Evolutionary conservation across 2,888 invertebrate genomes (phyloP).

Genomic region (Stenolophus ochropezus): DNA sequence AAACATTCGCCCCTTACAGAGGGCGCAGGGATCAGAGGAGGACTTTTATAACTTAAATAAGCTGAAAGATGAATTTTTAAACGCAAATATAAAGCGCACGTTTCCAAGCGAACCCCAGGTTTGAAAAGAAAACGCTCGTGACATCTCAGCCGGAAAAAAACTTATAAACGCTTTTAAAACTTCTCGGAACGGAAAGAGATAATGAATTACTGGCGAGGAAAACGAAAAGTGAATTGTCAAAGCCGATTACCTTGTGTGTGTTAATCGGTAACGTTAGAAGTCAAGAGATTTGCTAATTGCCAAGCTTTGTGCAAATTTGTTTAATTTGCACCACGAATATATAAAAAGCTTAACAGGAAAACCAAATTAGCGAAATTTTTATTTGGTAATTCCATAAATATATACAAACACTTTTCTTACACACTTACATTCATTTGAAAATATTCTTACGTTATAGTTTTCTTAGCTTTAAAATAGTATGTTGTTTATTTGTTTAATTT

Average conservation of each 20-base stretch:
- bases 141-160: slow-evolving; percentile 57
- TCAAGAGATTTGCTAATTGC: background rate
- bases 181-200: slow-evolving; percentile 55
- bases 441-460: too few relatives aligned
- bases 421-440: too few relatives aligned
- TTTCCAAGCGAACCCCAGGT: slow-evolving; percentile 4
- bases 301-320: background rate
- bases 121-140: slow-evolving; percentile 45
- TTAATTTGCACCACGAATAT: too few relatives aligned
- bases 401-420: too few relatives aligned
- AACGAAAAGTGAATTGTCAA: slow-evolving; percentile 25
- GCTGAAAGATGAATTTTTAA: slow-evolving; percentile 43
- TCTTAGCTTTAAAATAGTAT: too few relatives aligned
- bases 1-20: background rate
- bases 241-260: slow-evolving; percentile 25
- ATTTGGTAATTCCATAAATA: too few relatives aligned
- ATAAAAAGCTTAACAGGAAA: too few relatives aligned
- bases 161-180: slow-evolving; percentile 60
- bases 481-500: too few relatives aligned
- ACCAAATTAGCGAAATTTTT: too few relatives aligned
- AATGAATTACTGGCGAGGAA: slow-evolving; percentile 26
- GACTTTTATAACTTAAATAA: slow-evolving; percentile 43
- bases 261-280: background rate
- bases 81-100: slow-evolving; percentile 35
- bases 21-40: background rate